phyloP scores from a whole-genome alignment of 2,113 vertebrate species.

The Rana temporaria region DNA sequence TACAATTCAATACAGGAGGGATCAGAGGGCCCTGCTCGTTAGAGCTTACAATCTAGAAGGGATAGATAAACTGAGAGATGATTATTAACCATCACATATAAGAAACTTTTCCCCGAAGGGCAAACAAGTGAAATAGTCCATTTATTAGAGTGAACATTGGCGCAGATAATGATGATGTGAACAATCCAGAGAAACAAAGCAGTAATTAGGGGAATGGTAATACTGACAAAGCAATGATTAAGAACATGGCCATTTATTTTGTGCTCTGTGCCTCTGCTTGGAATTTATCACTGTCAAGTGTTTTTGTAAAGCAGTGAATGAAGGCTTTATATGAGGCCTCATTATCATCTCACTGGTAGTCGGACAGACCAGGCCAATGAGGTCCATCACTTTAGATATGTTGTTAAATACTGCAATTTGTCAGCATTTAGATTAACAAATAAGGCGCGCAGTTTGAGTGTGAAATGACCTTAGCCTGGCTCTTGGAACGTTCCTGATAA shows the following conservation, averaged over 20 bases:
- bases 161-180: neutral
- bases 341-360: constrained; percentile 81
- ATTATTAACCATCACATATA: neutral
- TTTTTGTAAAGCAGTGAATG: constrained; percentile 71
- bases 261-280: constrained; percentile 74
- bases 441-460: constrained; percentile 73
- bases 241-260: constrained; percentile 75
- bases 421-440: constrained; percentile 86
- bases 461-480: constrained; percentile 69
- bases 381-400: constrained; percentile 72
- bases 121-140: constrained; percentile 16
- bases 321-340: constrained; percentile 76
- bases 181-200: constrained; percentile 59
- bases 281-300: constrained; percentile 78
- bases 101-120: neutral
- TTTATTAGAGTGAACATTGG: neutral
- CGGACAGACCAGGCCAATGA: constrained; percentile 75
- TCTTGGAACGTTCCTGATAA: constrained; percentile 61
- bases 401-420: constrained; percentile 84
- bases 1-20: too few species aligned
- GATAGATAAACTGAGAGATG: neutral
- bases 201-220: constrained; percentile 77
- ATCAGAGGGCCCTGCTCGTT: too few species aligned
- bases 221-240: constrained; percentile 71
- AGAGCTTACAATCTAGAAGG: too few species aligned